These are phyloP conservation scores for Hermetia illucens DNA, from an alignment of 1,140 invertebrate genomes.

Conservation along the genomic window DNA sequence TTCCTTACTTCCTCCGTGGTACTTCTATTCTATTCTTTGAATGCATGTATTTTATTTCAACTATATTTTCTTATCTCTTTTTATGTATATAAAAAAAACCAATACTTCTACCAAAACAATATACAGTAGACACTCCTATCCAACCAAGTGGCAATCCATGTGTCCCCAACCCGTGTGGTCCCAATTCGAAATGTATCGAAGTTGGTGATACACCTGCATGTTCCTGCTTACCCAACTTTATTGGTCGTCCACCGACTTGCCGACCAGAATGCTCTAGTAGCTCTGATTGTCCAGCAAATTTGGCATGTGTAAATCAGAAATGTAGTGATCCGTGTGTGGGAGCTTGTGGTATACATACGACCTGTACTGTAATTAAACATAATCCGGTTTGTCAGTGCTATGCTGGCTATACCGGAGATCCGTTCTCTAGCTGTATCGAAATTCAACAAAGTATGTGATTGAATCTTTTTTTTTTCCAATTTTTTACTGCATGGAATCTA, in stretches of 20 bases:
- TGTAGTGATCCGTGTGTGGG: constrained; percentile 69
- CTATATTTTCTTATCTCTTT: too few relatives aligned
- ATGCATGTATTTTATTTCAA: too few relatives aligned
- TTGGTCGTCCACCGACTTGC: constrained; percentile 64
- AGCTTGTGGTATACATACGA: constrained; percentile 57
- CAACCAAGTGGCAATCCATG: constrained; percentile 35
- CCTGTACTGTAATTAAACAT: constrained; percentile 64
- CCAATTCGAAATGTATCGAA: constrained; percentile 59
- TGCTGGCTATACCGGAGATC: constrained; percentile 64
- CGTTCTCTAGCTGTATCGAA: constrained; percentile 43
- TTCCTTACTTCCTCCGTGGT: too few relatives aligned
- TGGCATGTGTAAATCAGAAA: constrained; percentile 62
- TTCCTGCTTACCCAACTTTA: constrained; percentile 55
- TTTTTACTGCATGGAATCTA: too few relatives aligned
- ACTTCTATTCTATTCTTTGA: too few relatives aligned
- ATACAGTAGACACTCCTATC: constrained; percentile 10
- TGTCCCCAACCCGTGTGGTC: constrained; percentile 58
- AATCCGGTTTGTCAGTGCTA: constrained; percentile 55
- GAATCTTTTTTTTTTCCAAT: too few relatives aligned
- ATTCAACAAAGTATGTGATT: constrained; percentile 31
- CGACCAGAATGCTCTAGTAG: constrained; percentile 61
- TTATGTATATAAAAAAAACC: too few relatives aligned
- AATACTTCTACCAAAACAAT: too few relatives aligned
- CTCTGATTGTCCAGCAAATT: constrained; percentile 55
- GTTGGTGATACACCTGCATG: constrained; percentile 56